Evolutionary conservation across 2,888 invertebrate species (phyloP).

Genomic region (Aplocera efformata): DNA sequence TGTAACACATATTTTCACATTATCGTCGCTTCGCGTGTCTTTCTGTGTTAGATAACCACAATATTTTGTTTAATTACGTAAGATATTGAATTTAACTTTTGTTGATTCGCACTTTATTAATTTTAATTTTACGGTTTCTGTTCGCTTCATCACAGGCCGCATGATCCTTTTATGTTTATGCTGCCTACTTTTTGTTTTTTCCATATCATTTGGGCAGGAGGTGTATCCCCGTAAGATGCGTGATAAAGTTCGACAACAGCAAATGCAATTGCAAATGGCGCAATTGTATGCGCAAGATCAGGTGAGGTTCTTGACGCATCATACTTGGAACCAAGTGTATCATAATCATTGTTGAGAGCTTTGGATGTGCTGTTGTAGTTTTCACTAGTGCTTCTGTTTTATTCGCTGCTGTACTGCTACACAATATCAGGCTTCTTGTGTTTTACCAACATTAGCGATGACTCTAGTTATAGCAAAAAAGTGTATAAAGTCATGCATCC

Average conservation of each 20-base stretch:
- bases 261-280: conserved; percentile 82
- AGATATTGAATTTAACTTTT: conserved; percentile 49
- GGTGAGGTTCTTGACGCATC: conserved; percentile 76
- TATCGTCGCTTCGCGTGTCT: conserved; percentile 62
- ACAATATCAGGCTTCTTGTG: conserved; percentile 40
- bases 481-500: conserved; percentile 15
- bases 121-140: conserved; percentile 34
- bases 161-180: conserved; percentile 78
- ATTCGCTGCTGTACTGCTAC: conserved; percentile 55
- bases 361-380: conserved; percentile 78
- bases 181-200: conserved; percentile 79
- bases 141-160: conserved; percentile 63
- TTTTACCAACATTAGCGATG: conserved; percentile 17
- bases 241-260: conserved; percentile 86
- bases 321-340: conserved; percentile 62
- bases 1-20: conserved; percentile 41
- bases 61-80: conserved; percentile 44
- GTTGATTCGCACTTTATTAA: conserved; percentile 44
- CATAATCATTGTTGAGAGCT: conserved; percentile 57
- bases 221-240: conserved; percentile 91
- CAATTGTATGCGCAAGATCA: conserved; percentile 78
- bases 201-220: conserved; percentile 84
- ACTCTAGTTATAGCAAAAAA: conserved; percentile 3
- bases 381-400: conserved; percentile 60
- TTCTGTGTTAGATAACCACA: conserved; percentile 65